Evolutionary conservation across 1,140 invertebrate species (phyloP).

Genomic region (Hermetia illucens): DNA sequence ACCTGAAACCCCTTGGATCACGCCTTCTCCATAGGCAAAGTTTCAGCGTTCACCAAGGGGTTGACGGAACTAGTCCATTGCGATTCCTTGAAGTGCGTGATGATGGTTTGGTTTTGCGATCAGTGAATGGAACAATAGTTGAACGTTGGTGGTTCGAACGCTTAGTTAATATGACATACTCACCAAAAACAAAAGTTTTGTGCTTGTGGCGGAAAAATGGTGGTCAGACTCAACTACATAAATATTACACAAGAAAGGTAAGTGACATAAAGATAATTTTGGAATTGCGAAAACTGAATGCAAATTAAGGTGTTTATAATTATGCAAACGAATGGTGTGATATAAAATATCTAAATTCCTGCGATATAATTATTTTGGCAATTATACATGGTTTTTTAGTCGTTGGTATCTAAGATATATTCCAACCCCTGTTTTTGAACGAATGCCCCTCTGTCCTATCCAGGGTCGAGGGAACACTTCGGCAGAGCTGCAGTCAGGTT

Average conservation of each 20-base stretch:
- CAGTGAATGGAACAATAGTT: slow-evolving; percentile 70
- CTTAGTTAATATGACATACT: slow-evolving; percentile 98
- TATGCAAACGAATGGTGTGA: neutral
- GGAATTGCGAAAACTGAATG: slow-evolving; percentile 1
- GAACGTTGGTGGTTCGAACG: slow-evolving; percentile 99
- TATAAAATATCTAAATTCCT: too few relatives aligned
- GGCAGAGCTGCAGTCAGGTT: too few relatives aligned
- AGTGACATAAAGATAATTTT: too few relatives aligned
- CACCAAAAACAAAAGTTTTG: slow-evolving; percentile 92
- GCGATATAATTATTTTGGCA: too few relatives aligned
- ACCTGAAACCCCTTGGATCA: slow-evolving; percentile 82
- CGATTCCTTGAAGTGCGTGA: slow-evolving; percentile 97
- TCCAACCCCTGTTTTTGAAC: too few relatives aligned
- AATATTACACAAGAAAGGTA: slow-evolving; percentile 99
- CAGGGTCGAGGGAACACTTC: too few relatives aligned
- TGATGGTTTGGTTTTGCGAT: slow-evolving; percentile 88
- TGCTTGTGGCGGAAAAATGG: slow-evolving; percentile 89
- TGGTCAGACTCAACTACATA: slow-evolving; percentile 79
- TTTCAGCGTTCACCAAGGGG: slow-evolving; percentile 93
- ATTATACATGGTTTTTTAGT: too few relatives aligned
- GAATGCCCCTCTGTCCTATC: too few relatives aligned
- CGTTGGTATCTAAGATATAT: too few relatives aligned
- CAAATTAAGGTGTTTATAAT: slow-evolving; percentile 3
- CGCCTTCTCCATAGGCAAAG: slow-evolving; percentile 90
- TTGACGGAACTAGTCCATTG: slow-evolving; percentile 79